phyloP scores from a whole-genome alignment of 2,888 invertebrate species.

The Peribatodes rhomboidaria region DNA sequence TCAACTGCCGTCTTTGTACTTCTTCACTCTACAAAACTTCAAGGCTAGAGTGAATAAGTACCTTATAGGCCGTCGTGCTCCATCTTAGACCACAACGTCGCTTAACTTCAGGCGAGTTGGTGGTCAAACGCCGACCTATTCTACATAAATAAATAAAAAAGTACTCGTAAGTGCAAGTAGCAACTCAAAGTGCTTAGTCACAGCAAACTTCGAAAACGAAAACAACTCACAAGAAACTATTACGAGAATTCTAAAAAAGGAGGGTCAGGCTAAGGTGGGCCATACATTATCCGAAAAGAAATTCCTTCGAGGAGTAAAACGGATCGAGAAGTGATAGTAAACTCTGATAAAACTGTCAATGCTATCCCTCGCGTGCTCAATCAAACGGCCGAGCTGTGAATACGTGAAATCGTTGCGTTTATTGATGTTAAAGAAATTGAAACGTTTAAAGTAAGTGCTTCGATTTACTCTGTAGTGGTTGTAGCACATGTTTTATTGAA shows the following conservation, averaged over 20 bases:
- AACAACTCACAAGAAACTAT: constrained; percentile 37
- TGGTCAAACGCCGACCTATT: no score
- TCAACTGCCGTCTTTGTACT: no score
- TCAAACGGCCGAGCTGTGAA: constrained; percentile 44
- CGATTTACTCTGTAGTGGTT: background rate
- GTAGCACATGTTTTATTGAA: no score
- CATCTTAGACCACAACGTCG: no score
- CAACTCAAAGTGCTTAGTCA: constrained; percentile 6
- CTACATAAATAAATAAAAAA: no score
- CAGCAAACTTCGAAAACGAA: constrained; percentile 15
- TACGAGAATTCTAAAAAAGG: constrained; percentile 44
- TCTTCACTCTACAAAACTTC: no score
- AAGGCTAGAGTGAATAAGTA: no score
- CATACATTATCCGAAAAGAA: constrained; percentile 51
- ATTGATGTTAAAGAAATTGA: constrained; percentile 7
- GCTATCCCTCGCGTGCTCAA: constrained; percentile 56
- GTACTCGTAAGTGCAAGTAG: no score
- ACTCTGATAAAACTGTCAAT: constrained; percentile 63
- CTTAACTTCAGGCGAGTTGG: no score
- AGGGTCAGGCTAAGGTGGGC: constrained; percentile 42
- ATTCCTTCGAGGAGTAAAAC: constrained; percentile 50
- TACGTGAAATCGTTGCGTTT: constrained; percentile 30
- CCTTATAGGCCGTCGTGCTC: no score
- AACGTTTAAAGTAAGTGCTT: constrained; percentile 16
- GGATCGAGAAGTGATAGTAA: constrained; percentile 57